Conservation (phyloP, 2,113 vertebrate genomes). For the Gila orcuttii region DNA sequence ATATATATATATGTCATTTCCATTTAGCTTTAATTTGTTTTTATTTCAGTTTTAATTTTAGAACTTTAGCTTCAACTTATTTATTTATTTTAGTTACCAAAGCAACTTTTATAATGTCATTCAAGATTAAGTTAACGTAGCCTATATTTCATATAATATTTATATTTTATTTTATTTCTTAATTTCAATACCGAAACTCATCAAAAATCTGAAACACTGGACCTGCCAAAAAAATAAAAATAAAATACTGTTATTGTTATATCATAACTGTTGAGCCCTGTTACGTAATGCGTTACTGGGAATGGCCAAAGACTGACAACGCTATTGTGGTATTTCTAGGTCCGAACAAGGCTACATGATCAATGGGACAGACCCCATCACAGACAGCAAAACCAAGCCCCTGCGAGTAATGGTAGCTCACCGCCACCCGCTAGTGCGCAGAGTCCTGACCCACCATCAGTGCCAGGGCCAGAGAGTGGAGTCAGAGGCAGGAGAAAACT, state of each 20-base stretch:
- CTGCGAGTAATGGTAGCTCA: background rate
- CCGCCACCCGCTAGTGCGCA: background rate
- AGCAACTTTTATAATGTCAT: background rate
- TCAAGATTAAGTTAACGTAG: background rate
- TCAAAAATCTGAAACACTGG: background rate
- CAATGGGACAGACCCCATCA: slow-evolving; percentile 64
- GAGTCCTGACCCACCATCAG: background rate
- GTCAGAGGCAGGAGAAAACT: slow-evolving; percentile 60
- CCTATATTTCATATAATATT: background rate
- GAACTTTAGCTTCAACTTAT: background rate
- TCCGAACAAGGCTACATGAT: slow-evolving; percentile 55
- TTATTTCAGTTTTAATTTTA: background rate
- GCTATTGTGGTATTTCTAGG: slow-evolving; percentile 6
- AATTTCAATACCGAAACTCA: background rate
- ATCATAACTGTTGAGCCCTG: background rate
- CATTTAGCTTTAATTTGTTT: background rate
- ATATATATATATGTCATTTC: background rate
- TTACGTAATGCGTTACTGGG: background rate
- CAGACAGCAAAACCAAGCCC: background rate
- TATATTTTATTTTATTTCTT: background rate
- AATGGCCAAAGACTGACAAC: background rate
- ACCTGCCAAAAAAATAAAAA: background rate
- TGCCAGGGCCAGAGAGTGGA: slow-evolving; percentile 22
- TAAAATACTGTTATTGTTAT: background rate
- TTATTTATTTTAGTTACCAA: background rate